Evolutionary conservation across 2,113 vertebrate species (phyloP).

Genomic region (Craseonycteris thonglongyai): DNA sequence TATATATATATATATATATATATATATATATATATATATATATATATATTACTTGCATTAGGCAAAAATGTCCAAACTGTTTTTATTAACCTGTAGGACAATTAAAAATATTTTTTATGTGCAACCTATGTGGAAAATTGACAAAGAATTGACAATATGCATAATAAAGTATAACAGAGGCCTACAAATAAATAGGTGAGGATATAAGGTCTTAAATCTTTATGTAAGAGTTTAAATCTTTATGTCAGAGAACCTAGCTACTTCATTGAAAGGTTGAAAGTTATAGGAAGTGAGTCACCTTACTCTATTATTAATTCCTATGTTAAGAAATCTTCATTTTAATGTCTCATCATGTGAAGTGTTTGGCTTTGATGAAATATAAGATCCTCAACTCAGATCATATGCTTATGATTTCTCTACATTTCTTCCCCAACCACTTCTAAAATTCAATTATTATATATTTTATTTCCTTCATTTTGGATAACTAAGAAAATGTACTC

Average conservation of each 20-base stretch:
- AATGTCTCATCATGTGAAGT: conserved; percentile 8
- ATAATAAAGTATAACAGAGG: neutral
- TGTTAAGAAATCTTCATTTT: neutral
- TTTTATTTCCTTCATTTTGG: conserved; percentile 5
- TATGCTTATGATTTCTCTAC: neutral
- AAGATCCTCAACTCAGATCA: neutral
- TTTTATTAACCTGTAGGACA: neutral
- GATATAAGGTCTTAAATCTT: neutral
- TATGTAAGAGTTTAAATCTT: neutral
- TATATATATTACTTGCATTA: neutral
- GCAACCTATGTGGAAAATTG: neutral
- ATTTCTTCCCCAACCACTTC: neutral
- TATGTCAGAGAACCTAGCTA: neutral
- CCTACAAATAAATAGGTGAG: neutral
- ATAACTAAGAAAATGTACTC: neutral
- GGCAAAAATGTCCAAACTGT: neutral
- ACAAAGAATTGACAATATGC: neutral
- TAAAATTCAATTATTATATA: neutral
- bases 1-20: no score
- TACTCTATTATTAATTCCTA: neutral
- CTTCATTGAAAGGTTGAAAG: neutral
- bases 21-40: no score
- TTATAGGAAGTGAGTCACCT: neutral
- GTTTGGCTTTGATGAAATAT: neutral
- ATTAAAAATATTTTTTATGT: neutral